phyloP scores from a whole-genome alignment of 2,797 vertebrate genomes.

The Clamator glandarius region DNA sequence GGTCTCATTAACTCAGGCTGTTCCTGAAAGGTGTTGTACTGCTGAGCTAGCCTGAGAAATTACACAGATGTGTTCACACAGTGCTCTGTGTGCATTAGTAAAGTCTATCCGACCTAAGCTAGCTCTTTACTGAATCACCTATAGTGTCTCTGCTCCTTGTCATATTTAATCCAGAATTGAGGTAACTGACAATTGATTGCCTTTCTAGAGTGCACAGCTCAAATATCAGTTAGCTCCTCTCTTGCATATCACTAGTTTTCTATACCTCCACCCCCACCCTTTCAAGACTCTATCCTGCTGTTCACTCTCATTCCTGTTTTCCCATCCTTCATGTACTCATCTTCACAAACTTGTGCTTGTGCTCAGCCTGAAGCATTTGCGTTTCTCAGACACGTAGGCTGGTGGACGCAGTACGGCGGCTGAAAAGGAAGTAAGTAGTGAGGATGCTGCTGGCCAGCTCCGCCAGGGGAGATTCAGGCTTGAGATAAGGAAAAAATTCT shows the following conservation, averaged over 20 bases:
- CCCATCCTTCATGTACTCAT: neutral
- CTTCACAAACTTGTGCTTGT: neutral
- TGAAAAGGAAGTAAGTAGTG: neutral
- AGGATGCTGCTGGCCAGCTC: neutral
- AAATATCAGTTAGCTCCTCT: neutral
- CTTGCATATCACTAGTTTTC: neutral
- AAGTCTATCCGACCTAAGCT: neutral
- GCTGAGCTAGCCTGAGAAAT: constrained; percentile 16
- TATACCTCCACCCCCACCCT: fast-evolving
- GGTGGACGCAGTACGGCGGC: neutral
- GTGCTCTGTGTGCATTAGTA: neutral
- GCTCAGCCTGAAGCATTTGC: neutral
- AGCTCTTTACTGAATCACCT: neutral
- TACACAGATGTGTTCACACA: neutral
- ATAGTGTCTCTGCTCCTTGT: neutral
- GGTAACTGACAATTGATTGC: neutral
- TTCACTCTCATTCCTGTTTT: neutral
- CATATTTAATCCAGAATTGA: neutral
- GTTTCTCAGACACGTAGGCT: neutral
- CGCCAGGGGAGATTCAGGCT: too few species aligned
- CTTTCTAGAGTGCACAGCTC: neutral
- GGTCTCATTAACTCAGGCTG: constrained; percentile 1
- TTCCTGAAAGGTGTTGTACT: neutral
- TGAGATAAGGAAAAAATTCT: too few species aligned
- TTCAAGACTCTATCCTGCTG: neutral